Conservation (phyloP, 2,113 vertebrate species). For the Oncorhynchus kisutch region DNA sequence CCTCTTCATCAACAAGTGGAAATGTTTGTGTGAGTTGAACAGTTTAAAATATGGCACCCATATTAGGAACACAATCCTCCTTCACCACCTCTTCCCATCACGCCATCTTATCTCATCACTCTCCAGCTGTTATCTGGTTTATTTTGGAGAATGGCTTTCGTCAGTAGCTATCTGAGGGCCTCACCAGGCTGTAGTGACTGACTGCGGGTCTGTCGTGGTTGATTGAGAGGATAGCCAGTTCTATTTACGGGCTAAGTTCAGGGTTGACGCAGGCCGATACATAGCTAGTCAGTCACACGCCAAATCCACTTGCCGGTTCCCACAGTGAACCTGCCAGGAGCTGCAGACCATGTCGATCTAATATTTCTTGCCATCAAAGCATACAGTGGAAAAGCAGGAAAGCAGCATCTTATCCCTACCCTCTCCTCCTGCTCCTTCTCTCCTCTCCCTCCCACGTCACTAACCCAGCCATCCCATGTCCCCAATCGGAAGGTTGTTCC, state of each 20-base stretch:
- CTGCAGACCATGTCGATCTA: conserved; percentile 38
- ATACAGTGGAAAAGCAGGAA: conserved; percentile 15
- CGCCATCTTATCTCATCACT: background rate
- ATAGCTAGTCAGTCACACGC: conserved; percentile 24
- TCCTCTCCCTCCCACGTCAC: conserved; percentile 13
- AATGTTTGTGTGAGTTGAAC: background rate
- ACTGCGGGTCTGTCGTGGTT: background rate
- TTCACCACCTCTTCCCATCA: background rate
- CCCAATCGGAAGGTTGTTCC: conserved; percentile 38
- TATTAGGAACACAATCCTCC: background rate
- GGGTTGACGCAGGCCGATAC: conserved; percentile 16
- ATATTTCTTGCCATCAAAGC: conserved; percentile 36
- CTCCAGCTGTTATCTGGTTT: background rate
- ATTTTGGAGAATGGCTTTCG: background rate
- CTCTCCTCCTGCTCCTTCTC: conserved; percentile 10
- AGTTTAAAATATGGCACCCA: background rate
- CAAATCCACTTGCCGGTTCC: conserved; percentile 51
- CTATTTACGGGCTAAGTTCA: conserved; percentile 21
- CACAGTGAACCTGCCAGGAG: conserved; percentile 45
- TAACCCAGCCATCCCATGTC: conserved; percentile 39
- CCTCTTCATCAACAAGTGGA: background rate
- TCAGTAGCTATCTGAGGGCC: too few relatives aligned
- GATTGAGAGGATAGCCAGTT: background rate
- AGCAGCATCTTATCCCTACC: background rate
- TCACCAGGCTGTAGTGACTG: background rate